phyloP scores from a whole-genome alignment of 2,113 vertebrate species.

The Telmatochromis brachygnathus region DNA sequence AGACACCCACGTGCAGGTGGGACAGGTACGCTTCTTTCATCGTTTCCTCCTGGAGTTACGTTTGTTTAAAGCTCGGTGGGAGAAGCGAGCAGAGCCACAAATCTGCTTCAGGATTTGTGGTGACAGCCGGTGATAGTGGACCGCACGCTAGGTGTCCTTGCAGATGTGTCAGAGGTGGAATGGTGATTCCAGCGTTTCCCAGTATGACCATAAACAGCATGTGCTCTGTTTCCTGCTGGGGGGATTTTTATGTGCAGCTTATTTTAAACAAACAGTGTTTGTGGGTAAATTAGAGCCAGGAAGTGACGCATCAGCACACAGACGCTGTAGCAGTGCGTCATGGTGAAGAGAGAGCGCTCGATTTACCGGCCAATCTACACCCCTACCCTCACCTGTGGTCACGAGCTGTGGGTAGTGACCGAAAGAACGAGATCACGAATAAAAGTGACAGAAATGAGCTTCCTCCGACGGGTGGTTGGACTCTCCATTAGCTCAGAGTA shows the following conservation, averaged over 20 bases:
- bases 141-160: neutral
- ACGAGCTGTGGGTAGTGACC: neutral
- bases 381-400: neutral
- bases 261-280: neutral
- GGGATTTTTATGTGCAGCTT: neutral
- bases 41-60: neutral
- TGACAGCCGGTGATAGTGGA: fast-evolving
- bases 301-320: neutral
- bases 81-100: neutral
- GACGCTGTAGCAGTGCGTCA: fast-evolving
- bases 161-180: neutral
- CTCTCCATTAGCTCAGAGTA: neutral
- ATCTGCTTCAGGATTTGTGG: neutral
- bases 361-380: fast-evolving
- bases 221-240: fast-evolving
- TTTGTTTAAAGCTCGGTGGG: neutral
- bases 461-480: fast-evolving
- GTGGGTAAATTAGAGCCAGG: neutral
- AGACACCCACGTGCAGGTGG: slow-evolving; percentile 93
- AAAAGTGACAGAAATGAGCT: fast-evolving
- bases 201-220: neutral
- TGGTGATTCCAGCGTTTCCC: neutral
- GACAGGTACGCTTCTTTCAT: slow-evolving; percentile 76
- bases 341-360: neutral
- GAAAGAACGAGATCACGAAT: fast-evolving